These are phyloP conservation scores for Cirrhinus molitorella DNA, from an alignment of 2,797 vertebrate species.

Conservation along the genomic window DNA sequence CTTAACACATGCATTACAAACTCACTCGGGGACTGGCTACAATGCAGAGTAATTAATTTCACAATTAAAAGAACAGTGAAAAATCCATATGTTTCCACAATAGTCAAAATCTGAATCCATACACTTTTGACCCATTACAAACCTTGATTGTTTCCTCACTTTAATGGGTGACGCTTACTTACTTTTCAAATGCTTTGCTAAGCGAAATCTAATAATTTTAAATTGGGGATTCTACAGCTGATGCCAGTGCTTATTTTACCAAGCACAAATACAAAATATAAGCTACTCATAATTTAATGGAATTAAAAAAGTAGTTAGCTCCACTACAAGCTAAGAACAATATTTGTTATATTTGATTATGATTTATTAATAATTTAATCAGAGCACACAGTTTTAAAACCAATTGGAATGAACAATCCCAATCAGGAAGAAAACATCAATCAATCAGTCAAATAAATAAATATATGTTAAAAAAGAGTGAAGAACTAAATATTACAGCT, in stretches of 20 bases:
- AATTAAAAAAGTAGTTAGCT: neutral
- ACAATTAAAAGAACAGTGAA: slow-evolving; percentile 54
- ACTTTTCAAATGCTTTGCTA: slow-evolving; percentile 50
- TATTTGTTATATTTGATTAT: neutral
- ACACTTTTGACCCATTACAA: slow-evolving; percentile 51
- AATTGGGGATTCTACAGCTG: slow-evolving; percentile 2
- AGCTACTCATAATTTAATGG: neutral
- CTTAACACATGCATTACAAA: slow-evolving; percentile 63
- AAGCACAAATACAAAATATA: neutral
- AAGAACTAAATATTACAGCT: no score
- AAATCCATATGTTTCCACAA: slow-evolving; percentile 55
- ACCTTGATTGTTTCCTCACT: slow-evolving; percentile 39
- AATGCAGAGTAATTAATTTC: slow-evolving; percentile 60
- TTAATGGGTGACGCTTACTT: slow-evolving; percentile 46
- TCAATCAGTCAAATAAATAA: neutral
- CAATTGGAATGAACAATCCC: neutral
- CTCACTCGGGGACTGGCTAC: slow-evolving; percentile 51
- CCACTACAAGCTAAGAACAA: neutral
- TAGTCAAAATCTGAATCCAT: slow-evolving; percentile 50
- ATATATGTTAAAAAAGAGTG: no score
- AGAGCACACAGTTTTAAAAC: neutral
- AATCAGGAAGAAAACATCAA: neutral
- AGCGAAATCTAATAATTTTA: slow-evolving; percentile 35
- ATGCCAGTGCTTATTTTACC: slow-evolving; percentile 32
- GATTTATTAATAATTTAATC: neutral